phyloP scores from a whole-genome alignment of 2,888 invertebrate species.

The Molanna angustata region DNA sequence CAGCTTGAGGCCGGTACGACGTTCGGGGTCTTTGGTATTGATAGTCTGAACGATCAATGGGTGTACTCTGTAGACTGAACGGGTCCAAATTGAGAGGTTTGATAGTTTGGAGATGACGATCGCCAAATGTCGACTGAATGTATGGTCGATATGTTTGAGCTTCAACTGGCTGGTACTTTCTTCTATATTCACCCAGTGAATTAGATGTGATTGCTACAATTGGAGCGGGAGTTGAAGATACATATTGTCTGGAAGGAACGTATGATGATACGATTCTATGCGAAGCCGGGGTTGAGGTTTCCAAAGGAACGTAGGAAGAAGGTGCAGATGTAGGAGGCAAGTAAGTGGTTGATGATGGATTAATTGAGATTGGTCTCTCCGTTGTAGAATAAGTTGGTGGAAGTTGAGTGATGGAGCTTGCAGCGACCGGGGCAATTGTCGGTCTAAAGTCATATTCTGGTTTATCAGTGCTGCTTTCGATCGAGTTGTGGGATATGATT shows the following conservation, averaged over 20 bases:
- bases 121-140: slow-evolving; percentile 31
- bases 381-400: slow-evolving; percentile 30
- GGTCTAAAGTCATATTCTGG: slow-evolving; percentile 44
- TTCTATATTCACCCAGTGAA: slow-evolving; percentile 23
- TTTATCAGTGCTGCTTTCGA: slow-evolving; percentile 41
- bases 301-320: slow-evolving; percentile 19
- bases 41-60: slow-evolving; percentile 27
- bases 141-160: slow-evolving; percentile 34
- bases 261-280: slow-evolving; percentile 36
- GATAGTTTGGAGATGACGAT: slow-evolving; percentile 19
- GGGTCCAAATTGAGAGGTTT: slow-evolving; percentile 29
- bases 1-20: slow-evolving; percentile 14
- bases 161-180: too few relatives aligned
- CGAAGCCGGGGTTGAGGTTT: slow-evolving; percentile 43
- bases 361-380: slow-evolving; percentile 31
- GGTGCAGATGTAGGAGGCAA: slow-evolving; percentile 25
- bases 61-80: slow-evolving; percentile 26
- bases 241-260: slow-evolving; percentile 27
- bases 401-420: slow-evolving; percentile 35
- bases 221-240: slow-evolving; percentile 30
- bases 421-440: slow-evolving; percentile 46
- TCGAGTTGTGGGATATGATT: slow-evolving; percentile 50
- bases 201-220: slow-evolving; percentile 30
- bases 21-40: slow-evolving; percentile 8
- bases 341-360: slow-evolving; percentile 30